Base-by-base conservation (phyloP, 2,113 vertebrate species). In the Ranitomeya imitator region DNA sequence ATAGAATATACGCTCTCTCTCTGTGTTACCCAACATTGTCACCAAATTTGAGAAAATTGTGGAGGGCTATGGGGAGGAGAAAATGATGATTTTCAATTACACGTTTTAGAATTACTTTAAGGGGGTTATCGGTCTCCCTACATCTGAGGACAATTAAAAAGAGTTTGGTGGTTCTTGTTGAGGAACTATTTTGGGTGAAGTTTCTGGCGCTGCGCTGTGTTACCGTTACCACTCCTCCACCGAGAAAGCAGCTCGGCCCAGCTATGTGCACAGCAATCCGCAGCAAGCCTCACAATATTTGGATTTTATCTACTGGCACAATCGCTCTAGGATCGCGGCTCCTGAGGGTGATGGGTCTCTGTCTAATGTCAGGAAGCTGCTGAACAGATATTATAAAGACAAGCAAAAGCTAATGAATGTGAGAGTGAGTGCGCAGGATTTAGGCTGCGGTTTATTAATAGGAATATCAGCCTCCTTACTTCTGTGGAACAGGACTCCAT, bases 401-500 rank as follows among this genome's bases (percentile, higher is more conserved):
- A 86, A 77, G 77, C 45, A n/a, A 69, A 63, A 31, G 11, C 80
- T 84, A 45, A 81, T 84, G 71, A 55, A 45, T 65, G 73, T 78
- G 65, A 88, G 79, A 55, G 67, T 16, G 51, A 83, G 19, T 88
- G 51, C 26, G 55, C 71, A 67, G 65, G 86, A 83, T 83, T 83
- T 83, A 83, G 61, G 61, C 61, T 83, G 61, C 51, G 81, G 81
- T 83, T 76, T 88, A 88, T 84, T 88, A 65, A 88, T 88, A 83
- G 81, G 16, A 88, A 84, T 63, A 67, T 88, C 87, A 84, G 87
- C 59, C 60, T 78, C 87, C 16, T 60, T 67, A 57, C 81, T 88
- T 84, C 73, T 88, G 69, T 78, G 80, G 81, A 88, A 88, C 78
- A 88, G 84, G 81, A 84, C 87, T 88, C 87, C 87, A 88, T 88